These are phyloP conservation scores for Hephaestus fuliginosus DNA, from an alignment of 2,797 vertebrate genomes.

Conservation along the genomic window DNA sequence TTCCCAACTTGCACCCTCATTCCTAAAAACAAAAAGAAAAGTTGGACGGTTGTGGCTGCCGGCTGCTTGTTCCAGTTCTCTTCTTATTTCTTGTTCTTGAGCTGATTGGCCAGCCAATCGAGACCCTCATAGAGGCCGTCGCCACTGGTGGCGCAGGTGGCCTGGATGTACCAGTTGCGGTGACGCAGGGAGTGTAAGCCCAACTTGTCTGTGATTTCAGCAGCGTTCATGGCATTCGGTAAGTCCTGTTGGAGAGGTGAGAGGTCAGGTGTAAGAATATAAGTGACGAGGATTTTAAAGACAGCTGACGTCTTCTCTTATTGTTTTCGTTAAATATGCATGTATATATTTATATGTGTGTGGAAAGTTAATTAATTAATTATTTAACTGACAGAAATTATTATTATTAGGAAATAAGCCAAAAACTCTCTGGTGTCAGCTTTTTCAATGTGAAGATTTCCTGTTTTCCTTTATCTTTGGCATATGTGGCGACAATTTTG, in stretches of 20 bases:
- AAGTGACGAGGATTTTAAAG: neutral
- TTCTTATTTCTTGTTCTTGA: slow-evolving; percentile 97
- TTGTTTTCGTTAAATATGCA: neutral
- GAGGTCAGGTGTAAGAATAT: slow-evolving; percentile 13
- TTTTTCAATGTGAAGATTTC: no score
- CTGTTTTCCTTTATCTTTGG: no score
- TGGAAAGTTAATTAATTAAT: no score
- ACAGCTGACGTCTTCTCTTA: neutral
- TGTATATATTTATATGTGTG: neutral
- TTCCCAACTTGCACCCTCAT: slow-evolving; percentile 25
- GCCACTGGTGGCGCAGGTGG: slow-evolving; percentile 96
- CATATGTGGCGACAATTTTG: no score
- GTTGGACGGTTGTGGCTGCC: slow-evolving; percentile 42
- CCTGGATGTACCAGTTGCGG: slow-evolving; percentile 99
- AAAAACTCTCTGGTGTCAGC: no score
- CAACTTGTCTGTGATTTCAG: slow-evolving; percentile 97
- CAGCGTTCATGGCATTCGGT: slow-evolving; percentile 98
- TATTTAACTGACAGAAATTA: no score
- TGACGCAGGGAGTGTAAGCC: slow-evolving; percentile 96
- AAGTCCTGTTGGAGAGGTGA: slow-evolving; percentile 87
- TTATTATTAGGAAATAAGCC: no score
- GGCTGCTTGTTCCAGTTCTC: slow-evolving; percentile 27
- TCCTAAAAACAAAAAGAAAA: slow-evolving; percentile 61
- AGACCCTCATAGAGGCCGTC: slow-evolving; percentile 97
- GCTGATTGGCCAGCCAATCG: slow-evolving; percentile 98